Percentiles rank a stretch among this genome's conserved stretches.
phyloP scores from a whole-genome alignment of 2,888 invertebrate genomes.

The Chymomyza fuscimana region DNA sequence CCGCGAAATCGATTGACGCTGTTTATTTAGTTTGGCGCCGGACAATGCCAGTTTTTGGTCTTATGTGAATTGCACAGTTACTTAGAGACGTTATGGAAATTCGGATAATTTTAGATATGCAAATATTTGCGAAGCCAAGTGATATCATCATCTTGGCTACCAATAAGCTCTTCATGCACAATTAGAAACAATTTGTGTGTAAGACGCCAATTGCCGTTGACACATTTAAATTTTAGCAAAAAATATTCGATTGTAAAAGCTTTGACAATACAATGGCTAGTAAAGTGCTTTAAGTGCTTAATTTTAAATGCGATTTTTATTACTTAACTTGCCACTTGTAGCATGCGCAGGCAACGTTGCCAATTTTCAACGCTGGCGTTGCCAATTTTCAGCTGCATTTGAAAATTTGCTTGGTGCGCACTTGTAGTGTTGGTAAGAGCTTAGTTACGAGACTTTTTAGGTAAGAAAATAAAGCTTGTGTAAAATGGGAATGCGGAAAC shows the following conservation, averaged over 20 bases:
- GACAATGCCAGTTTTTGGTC: neutral
- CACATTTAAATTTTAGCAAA: neutral
- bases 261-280: neutral
- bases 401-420: neutral
- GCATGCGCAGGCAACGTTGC: conserved; percentile 1
- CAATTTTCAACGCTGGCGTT: neutral
- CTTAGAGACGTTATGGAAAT: neutral
- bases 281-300: neutral
- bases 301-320: neutral
- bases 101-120: conserved; percentile 3
- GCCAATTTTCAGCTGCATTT: neutral
- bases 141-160: neutral
- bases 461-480: too few relatives aligned
- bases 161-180: neutral
- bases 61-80: neutral
- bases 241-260: neutral
- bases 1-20: conserved; percentile 28
- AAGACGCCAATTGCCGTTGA: neutral
- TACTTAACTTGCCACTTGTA: neutral
- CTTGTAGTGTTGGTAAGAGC: neutral
- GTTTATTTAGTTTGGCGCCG: neutral
- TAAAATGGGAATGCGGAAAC: too few relatives aligned
- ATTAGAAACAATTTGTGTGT: neutral
- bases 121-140: conserved; percentile 6
- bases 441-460: neutral